These are phyloP conservation scores for Vombatus ursinus DNA, from an alignment of 2,113 vertebrate genomes.

Conservation along the genomic window DNA sequence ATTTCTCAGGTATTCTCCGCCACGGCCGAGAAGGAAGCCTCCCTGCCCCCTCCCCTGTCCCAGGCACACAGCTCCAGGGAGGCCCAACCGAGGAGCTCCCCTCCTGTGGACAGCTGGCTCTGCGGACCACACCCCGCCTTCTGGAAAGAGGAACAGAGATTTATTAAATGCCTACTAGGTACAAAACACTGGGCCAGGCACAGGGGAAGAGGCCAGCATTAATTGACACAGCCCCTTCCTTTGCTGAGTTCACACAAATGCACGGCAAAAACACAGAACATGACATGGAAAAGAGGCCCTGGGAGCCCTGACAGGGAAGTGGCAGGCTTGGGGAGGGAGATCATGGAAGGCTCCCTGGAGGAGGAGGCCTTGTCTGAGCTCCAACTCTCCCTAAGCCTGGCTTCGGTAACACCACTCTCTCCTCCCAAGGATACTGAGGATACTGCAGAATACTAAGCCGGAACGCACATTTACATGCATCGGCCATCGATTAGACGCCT, in stretches of 20 bases:
- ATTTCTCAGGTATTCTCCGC: not conserved
- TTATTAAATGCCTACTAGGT: not conserved
- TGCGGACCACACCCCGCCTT: not conserved
- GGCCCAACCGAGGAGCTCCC: not conserved
- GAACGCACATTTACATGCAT: not conserved
- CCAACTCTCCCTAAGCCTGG: too few relatives aligned
- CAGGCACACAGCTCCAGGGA: not conserved
- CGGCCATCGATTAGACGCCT: too few relatives aligned
- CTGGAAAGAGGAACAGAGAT: not conserved
- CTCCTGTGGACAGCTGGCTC: not conserved
- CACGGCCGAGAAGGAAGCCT: not conserved
- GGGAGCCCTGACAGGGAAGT: too few relatives aligned
- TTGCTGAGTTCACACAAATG: not conserved
- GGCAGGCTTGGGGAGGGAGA: not conserved
- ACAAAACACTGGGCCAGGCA: not conserved
- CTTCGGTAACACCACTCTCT: too few relatives aligned
- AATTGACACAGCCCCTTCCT: not conserved
- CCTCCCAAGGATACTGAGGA: too few relatives aligned
- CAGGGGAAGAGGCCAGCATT: too few relatives aligned
- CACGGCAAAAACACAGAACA: too few relatives aligned
- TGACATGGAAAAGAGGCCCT: too few relatives aligned
- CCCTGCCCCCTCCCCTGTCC: not conserved
- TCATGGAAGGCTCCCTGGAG: too few relatives aligned
- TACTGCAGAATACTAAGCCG: not conserved
- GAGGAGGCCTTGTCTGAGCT: not conserved